phyloP scores from a whole-genome alignment of 2,888 invertebrate genomes.

The Trichopria drosophilae region DNA sequence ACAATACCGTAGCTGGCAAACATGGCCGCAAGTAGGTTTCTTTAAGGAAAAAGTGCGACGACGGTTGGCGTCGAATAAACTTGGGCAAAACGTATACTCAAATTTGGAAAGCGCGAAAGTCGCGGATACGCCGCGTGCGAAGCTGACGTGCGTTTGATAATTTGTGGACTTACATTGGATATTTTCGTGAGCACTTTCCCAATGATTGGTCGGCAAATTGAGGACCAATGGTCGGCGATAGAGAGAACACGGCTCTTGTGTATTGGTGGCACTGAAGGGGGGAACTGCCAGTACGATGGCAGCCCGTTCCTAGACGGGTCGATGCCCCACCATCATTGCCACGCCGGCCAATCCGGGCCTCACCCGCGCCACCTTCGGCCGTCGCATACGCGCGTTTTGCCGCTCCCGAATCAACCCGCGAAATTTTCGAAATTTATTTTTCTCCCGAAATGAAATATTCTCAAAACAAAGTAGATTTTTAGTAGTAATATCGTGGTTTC shows the following conservation, averaged over 20 bases:
- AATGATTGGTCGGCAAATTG: conserved; percentile 87
- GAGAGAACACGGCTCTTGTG: conserved; percentile 67
- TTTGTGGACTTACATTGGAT: conserved; percentile 76
- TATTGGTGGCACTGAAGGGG: conserved; percentile 70
- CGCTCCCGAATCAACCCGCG: background rate
- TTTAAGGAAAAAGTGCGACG: too few relatives aligned
- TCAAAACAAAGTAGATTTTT: too few relatives aligned
- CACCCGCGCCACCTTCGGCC: conserved; percentile 15
- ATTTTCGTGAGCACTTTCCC: conserved; percentile 76
- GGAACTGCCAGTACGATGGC: conserved; percentile 55
- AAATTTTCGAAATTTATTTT: background rate
- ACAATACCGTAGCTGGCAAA: too few relatives aligned
- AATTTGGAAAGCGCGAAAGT: background rate
- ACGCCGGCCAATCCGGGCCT: conserved; percentile 12
- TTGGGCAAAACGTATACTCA: background rate
- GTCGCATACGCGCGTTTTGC: too few relatives aligned
- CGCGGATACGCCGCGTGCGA: conserved; percentile 31
- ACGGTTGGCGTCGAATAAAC: too few relatives aligned
- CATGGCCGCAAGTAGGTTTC: too few relatives aligned
- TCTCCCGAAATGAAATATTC: too few relatives aligned
- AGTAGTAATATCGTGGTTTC: too few relatives aligned
- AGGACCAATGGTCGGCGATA: conserved; percentile 82
- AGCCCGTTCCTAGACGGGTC: conserved; percentile 37
- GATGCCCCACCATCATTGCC: conserved; percentile 18
- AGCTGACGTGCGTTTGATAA: conserved; percentile 61